Percentiles rank a stretch among this genome's conserved stretches.
Conservation (phyloP, 2,888 invertebrate genomes). For the Glaucopsyche alexis region DNA sequence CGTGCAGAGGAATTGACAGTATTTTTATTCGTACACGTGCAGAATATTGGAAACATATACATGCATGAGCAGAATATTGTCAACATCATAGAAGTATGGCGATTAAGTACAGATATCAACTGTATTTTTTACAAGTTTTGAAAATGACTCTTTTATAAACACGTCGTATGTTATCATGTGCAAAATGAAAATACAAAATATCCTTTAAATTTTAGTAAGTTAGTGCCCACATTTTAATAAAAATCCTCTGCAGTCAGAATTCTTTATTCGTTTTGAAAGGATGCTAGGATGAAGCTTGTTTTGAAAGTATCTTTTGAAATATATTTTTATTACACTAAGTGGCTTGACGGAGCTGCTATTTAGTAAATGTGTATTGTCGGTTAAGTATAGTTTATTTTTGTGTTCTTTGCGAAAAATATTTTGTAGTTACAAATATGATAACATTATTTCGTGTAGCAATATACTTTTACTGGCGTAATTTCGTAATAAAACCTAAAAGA, state of each 20-base stretch:
- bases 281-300: constrained; percentile 18
- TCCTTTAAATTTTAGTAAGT: background rate
- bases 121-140: too few species aligned
- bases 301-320: constrained; percentile 29
- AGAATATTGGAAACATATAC: too few species aligned
- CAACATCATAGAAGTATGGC: too few species aligned
- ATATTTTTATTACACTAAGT: constrained; percentile 30
- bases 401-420: constrained; percentile 15
- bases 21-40: too few species aligned
- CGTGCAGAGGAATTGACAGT: too few species aligned
- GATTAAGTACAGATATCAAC: too few species aligned
- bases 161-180: background rate
- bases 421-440: constrained; percentile 4
- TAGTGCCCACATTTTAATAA: constrained; percentile 19
- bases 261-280: constrained; percentile 29
- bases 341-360: constrained; percentile 14
- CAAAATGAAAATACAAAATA: background rate
- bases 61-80: too few species aligned
- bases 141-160: background rate
- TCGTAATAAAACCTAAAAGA: background rate
- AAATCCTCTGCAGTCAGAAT: constrained; percentile 27
- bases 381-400: constrained; percentile 20
- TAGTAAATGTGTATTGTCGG: constrained; percentile 17
- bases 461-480: background rate
- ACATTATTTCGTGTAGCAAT: background rate